phyloP scores from a whole-genome alignment of 2,888 invertebrate species.

The Bursaphelenchus okinawaensis region DNA sequence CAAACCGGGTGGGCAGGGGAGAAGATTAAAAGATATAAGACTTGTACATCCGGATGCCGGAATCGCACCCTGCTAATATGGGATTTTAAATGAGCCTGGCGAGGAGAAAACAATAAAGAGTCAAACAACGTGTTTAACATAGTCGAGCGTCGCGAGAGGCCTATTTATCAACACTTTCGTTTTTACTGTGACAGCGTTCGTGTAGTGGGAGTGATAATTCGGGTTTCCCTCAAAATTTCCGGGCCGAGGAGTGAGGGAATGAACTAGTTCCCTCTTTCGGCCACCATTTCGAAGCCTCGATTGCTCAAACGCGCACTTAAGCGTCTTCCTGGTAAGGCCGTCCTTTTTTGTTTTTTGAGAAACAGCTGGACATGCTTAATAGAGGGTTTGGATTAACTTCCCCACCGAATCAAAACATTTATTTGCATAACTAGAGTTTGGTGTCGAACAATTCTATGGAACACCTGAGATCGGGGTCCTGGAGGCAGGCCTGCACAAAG shows the following conservation, averaged over 20 bases:
- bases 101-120: background rate
- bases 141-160: background rate
- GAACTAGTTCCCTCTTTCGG: background rate
- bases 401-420: background rate
- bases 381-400: background rate
- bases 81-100: background rate
- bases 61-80: background rate
- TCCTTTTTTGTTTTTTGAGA: background rate
- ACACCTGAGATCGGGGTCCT: background rate
- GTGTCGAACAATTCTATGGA: constrained; percentile 5
- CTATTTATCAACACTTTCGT: background rate
- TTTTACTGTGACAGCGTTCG: background rate
- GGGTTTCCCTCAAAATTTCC: background rate
- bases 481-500: constrained; percentile 3
- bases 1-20: background rate
- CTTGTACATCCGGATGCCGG: background rate
- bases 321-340: background rate
- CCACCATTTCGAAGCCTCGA: background rate
- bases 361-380: background rate
- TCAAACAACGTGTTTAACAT: background rate
- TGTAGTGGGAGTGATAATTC: background rate
- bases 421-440: constrained; percentile 2
- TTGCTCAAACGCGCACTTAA: background rate
- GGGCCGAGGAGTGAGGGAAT: background rate
- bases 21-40: background rate